Evolutionary conservation across 2,888 invertebrate genomes (phyloP), one percentile per base, ranked within the genome.

Genomic region (Cancer borealis): DNA sequence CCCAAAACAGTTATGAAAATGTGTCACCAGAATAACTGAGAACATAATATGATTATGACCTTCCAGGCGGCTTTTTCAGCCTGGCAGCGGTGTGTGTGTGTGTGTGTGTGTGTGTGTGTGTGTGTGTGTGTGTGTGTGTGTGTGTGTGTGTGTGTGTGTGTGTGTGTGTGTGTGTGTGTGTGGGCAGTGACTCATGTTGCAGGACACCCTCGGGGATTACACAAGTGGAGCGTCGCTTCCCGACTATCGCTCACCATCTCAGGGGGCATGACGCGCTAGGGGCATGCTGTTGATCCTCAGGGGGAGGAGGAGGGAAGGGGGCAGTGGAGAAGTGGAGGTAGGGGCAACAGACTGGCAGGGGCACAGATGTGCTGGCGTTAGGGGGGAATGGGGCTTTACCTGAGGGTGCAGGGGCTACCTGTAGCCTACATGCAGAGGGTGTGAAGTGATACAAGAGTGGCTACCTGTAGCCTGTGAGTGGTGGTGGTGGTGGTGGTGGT

Each of bases 391-490:
- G 60, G 46, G 49, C 30, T 39, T 84, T 84, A 84, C 84, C 84
- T 84, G 54, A 39, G 90, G 54, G 90, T 90, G 54, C 54, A 54
- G 90, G 90, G 90, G 90, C 90, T 90, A 90, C 90, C 90, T 90
- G 49, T 49, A 49, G 49, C 90, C 90, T 90, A 49, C 60, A 49
- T 90, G 90, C 54, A 39, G 54, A 14, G 49, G 90, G 60, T 17
- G 54, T 90, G 49, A 54, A 39, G 90, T 60, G 49, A 60, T 39
- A 54, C 90, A 90, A 60, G 49, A 60, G 49, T 39, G 90, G 49
- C 66, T 66, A 91, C 60, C 60, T 91, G 91, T 91, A 91, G 39
- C 91, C 91, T 91, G 60, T 66, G 66, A 45, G 66, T 26, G 54
- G 45, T 91, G 91, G 46, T 66, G 91, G 89, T 3, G n/a, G 89